A percentile compares a stretch with the other conserved stretches of the same genome.
phyloP scores from a whole-genome alignment of 1,140 invertebrate species.

The Ooceraea biroi region DNA sequence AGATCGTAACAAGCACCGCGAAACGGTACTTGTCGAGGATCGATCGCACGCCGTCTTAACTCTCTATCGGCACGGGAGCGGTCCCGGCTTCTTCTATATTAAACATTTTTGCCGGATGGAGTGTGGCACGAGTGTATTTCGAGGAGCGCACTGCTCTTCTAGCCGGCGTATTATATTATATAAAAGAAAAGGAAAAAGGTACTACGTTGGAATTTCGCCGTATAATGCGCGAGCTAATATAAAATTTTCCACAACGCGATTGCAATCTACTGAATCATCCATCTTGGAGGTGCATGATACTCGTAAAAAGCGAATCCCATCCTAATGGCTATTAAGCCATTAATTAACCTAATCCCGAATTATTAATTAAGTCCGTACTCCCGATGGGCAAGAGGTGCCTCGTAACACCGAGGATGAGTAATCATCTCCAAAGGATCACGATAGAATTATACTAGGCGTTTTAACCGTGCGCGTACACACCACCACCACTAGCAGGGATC shows the following conservation, averaged over 20 bases:
- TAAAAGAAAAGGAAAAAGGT: neutral
- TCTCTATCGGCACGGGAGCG: neutral
- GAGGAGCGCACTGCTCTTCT: neutral
- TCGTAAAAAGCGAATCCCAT: neutral
- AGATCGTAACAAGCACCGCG: constrained; percentile 24
- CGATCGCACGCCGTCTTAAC: neutral
- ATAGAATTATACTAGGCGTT: constrained; percentile 65
- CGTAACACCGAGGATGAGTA: constrained; percentile 30
- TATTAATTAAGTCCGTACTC: constrained; percentile 48
- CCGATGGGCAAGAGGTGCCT: constrained; percentile 22
- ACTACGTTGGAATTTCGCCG: neutral
- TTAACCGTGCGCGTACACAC: constrained; percentile 32
- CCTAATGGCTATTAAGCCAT: constrained; percentile 34
- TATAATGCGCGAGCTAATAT: too few species aligned
- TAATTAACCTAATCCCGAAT: constrained; percentile 29
- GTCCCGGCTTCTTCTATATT: neutral
- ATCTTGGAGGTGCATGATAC: neutral
- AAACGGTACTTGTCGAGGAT: constrained; percentile 45
- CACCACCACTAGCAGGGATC: too few species aligned
- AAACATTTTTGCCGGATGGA: neutral
- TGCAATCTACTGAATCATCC: too few species aligned
- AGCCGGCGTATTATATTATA: too few species aligned
- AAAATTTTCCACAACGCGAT: too few species aligned
- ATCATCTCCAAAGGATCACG: constrained; percentile 51
- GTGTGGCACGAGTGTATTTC: neutral